Conservation (phyloP, 2,888 invertebrate genomes). For the Steromphala cineraria region DNA sequence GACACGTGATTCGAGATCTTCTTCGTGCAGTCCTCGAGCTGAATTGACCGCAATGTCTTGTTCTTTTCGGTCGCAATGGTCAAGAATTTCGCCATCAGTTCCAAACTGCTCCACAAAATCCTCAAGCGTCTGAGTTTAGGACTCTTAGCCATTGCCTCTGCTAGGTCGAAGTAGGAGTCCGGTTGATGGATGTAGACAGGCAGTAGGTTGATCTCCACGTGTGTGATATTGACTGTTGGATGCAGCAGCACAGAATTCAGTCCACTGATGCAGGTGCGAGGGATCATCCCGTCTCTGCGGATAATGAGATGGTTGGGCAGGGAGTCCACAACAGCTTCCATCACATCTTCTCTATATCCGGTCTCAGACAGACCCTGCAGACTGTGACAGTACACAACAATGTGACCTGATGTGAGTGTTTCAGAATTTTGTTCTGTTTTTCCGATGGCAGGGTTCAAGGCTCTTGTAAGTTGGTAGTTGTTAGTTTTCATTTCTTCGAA, state of each 20-base stretch:
- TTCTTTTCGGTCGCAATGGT: constrained; percentile 44
- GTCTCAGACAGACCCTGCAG: constrained; percentile 61
- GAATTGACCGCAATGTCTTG: constrained; percentile 45
- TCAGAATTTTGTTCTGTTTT: not conserved
- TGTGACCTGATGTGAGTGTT: constrained; percentile 28
- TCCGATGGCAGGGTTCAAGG: not conserved
- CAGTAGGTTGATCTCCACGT: constrained; percentile 63
- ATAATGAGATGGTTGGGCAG: constrained; percentile 54
- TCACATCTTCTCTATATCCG: constrained; percentile 46
- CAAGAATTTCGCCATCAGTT: constrained; percentile 60
- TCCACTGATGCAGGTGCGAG: constrained; percentile 47
- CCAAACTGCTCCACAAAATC: constrained; percentile 60
- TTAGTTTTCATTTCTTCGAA: constrained; percentile 53
- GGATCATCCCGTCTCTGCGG: constrained; percentile 48
- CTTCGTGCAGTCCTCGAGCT: constrained; percentile 43
- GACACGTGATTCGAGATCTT: constrained; percentile 40
- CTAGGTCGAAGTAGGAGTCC: constrained; percentile 50
- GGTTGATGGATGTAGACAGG: constrained; percentile 51
- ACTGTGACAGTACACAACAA: constrained; percentile 54
- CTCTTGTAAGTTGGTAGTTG: constrained; percentile 35
- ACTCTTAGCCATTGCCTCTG: constrained; percentile 49
- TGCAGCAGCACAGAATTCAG: constrained; percentile 41
- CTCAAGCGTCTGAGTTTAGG: constrained; percentile 49
- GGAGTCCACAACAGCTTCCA: constrained; percentile 48
- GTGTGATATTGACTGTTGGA: constrained; percentile 42